A percentile compares a stretch with the other conserved stretches of the same genome.
phyloP scores from a whole-genome alignment of 2,797 vertebrate species.

The Gouania willdenowi region DNA sequence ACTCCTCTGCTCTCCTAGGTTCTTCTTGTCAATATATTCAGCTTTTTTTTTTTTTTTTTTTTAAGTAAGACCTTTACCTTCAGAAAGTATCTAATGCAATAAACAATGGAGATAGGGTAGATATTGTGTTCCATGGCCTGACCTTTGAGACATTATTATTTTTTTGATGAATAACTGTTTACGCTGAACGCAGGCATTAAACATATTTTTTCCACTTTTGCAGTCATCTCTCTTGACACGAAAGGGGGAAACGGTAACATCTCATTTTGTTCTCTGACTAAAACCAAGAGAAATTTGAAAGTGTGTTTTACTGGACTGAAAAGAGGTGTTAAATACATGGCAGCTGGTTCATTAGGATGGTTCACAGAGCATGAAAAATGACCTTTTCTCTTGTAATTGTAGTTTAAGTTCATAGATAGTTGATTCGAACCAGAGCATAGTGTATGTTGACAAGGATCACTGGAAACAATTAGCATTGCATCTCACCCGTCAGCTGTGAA shows the following conservation, averaged over 20 bases:
- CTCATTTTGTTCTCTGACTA: constrained; percentile 36
- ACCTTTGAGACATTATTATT: constrained; percentile 82
- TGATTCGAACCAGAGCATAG: constrained; percentile 64
- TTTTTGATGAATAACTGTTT: constrained; percentile 80
- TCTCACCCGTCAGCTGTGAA: constrained; percentile 38
- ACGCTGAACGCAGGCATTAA: constrained; percentile 67
- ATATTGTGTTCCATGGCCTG: constrained; percentile 84
- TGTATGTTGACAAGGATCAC: constrained; percentile 71
- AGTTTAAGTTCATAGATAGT: constrained; percentile 68
- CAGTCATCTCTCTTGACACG: constrained; percentile 51
- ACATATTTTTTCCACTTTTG: constrained; percentile 63
- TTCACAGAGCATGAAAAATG: constrained; percentile 77
- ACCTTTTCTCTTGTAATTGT: constrained; percentile 77
- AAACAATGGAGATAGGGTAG: constrained; percentile 68
- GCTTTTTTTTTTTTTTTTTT: constrained; percentile 9
- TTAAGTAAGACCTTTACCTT: constrained; percentile 22
- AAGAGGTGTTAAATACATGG: constrained; percentile 67
- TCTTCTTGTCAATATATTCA: constrained; percentile 3
- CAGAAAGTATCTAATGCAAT: constrained; percentile 65
- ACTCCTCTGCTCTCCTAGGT: constrained; percentile 6
- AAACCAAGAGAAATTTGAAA: constrained; percentile 50
- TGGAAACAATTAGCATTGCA: constrained; percentile 73
- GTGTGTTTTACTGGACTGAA: constrained; percentile 57
- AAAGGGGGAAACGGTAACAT: constrained; percentile 53
- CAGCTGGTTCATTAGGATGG: constrained; percentile 73